Percentiles rank a stretch among this genome's conserved stretches.
Conservation (phyloP, 2,113 vertebrate species). For the Lepisosteus osseus region DNA sequence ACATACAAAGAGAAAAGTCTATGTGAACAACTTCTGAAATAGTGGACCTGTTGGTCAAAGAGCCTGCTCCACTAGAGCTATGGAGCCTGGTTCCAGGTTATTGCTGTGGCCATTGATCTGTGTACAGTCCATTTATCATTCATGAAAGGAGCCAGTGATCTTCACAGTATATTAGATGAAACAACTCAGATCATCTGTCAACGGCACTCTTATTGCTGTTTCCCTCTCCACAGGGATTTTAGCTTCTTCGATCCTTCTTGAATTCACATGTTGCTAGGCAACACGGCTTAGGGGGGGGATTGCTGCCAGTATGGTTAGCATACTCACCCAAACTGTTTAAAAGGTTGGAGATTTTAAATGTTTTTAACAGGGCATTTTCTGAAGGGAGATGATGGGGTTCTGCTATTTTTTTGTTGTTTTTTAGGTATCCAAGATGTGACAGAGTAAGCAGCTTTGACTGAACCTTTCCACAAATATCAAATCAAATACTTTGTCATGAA, state of each 20-base stretch:
- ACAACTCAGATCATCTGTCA: slow-evolving; percentile 90
- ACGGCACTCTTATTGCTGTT: slow-evolving; percentile 83
- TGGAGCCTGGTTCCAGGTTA: slow-evolving; percentile 69
- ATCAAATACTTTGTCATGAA: too few species aligned
- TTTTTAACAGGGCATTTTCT: slow-evolving; percentile 12
- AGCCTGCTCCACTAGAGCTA: slow-evolving; percentile 54
- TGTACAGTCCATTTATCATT: slow-evolving; percentile 88
- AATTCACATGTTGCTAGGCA: slow-evolving; percentile 91
- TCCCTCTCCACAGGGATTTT: slow-evolving; percentile 82
- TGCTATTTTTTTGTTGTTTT: too few species aligned
- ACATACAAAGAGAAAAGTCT: slow-evolving; percentile 7
- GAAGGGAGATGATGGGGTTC: too few species aligned
- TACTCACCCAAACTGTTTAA: slow-evolving; percentile 71
- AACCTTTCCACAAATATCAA: too few species aligned
- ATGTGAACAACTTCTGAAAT: not conserved
- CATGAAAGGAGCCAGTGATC: slow-evolving; percentile 88
- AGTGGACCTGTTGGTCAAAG: slow-evolving; percentile 2
- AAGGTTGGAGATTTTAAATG: slow-evolving; percentile 50
- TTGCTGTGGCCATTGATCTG: slow-evolving; percentile 82
- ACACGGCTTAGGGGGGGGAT: slow-evolving; percentile 66
- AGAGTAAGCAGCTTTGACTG: too few species aligned
- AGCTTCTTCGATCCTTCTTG: slow-evolving; percentile 82
- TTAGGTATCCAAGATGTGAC: too few species aligned
- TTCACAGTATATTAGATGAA: slow-evolving; percentile 93
- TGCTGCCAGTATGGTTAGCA: slow-evolving; percentile 43